phyloP scores from a whole-genome alignment of 1,140 invertebrate species.

The Drosophila sulfurigaster region DNA sequence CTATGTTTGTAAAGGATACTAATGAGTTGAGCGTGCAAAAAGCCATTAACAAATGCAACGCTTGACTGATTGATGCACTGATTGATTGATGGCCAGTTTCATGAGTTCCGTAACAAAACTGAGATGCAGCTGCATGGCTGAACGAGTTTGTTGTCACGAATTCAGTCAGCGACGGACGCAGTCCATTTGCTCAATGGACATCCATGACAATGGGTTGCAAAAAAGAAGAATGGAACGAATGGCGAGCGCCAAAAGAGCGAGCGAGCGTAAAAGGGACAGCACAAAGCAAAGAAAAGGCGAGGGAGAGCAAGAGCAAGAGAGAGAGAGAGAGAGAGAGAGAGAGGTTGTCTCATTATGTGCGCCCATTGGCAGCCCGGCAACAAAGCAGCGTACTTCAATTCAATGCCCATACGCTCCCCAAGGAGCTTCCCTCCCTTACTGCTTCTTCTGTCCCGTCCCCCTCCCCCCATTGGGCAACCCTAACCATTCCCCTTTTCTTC shows the following conservation, averaged over 20 bases:
- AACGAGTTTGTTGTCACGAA: background rate
- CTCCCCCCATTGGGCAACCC: too few relatives aligned
- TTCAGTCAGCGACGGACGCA: background rate
- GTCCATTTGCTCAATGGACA: slow-evolving; percentile 18
- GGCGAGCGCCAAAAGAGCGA: background rate
- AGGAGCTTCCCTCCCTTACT: slow-evolving; percentile 13
- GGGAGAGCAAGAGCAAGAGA: background rate
- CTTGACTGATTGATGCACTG: slow-evolving; percentile 4
- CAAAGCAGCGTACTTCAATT: slow-evolving; percentile 25
- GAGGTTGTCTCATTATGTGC: slow-evolving; percentile 46
- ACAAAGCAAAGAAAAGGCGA: slow-evolving; percentile 6
- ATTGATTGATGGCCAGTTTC: background rate
- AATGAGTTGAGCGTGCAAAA: background rate
- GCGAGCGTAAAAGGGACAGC: too few relatives aligned
- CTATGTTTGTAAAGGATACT: background rate
- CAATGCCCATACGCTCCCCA: slow-evolving; percentile 27
- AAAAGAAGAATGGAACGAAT: background rate
- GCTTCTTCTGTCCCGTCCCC: background rate
- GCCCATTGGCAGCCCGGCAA: slow-evolving; percentile 40
- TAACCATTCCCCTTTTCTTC: too few relatives aligned
- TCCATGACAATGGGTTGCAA: slow-evolving; percentile 23
- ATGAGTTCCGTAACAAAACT: background rate
- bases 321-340: background rate
- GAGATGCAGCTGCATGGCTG: background rate
- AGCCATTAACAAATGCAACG: background rate